Conservation (phyloP, 2,113 vertebrate species). For the Neogobius melanostomus region DNA sequence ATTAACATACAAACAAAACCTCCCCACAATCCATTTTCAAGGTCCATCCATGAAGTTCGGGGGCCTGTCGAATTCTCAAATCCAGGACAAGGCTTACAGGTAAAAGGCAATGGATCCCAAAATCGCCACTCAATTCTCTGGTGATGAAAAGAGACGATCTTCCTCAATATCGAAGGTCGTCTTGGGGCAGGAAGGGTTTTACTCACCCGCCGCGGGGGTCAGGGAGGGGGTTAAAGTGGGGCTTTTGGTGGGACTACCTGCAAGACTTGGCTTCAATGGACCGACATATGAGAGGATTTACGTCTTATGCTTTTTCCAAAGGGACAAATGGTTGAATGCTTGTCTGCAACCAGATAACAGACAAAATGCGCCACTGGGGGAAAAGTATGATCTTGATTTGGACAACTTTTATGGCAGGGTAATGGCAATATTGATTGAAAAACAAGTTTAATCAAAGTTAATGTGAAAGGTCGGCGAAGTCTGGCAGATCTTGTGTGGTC, state of each 20-base stretch:
- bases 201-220: constrained; percentile 36
- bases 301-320: neutral
- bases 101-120: constrained; percentile 63
- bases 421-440: no score
- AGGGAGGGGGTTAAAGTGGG: constrained; percentile 23
- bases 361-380: neutral
- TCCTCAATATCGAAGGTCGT: constrained; percentile 14
- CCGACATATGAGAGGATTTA: constrained; percentile 15
- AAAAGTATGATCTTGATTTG: constrained; percentile 22
- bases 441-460: no score
- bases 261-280: constrained; percentile 33
- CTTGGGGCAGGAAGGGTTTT: constrained; percentile 14
- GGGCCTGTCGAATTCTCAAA: neutral
- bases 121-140: constrained; percentile 37
- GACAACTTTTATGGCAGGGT: no score
- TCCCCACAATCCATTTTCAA: constrained; percentile 1
- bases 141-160: constrained; percentile 28
- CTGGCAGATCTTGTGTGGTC: no score
- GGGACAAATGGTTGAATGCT: neutral
- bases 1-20: neutral
- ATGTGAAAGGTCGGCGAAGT: no score
- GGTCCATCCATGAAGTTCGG: neutral
- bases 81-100: constrained; percentile 8
- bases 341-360: neutral
- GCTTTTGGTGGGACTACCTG: constrained; percentile 44